Conservation (phyloP, 2,888 invertebrate genomes). For the Macaria notata region DNA sequence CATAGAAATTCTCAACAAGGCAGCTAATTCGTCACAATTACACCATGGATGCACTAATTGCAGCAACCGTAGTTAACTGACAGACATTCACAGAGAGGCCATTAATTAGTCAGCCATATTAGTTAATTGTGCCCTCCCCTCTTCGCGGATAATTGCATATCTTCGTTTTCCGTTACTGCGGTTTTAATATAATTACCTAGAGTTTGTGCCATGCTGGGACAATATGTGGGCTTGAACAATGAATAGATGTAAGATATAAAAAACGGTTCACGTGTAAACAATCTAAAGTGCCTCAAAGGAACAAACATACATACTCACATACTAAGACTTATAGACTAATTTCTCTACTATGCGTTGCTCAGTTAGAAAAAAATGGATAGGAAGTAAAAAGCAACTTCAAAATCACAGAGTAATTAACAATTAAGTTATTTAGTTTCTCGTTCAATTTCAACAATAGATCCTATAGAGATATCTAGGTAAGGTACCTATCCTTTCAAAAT, state of each 20-base stretch:
- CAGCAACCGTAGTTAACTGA: conserved; percentile 1
- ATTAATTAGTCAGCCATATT: conserved; percentile 66
- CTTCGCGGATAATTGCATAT: conserved; percentile 37
- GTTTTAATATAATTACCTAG: conserved; percentile 31
- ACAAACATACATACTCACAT: not conserved
- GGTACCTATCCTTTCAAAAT: no score
- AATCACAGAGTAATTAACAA: no score
- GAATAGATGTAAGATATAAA: not conserved
- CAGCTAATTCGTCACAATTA: no score
- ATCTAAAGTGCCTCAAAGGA: not conserved
- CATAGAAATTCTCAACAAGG: no score
- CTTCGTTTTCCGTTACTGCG: conserved; percentile 37
- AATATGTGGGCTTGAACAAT: conserved; percentile 11
- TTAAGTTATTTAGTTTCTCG: no score
- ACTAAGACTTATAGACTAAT: no score
- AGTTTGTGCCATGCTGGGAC: conserved; percentile 12
- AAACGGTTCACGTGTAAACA: not conserved
- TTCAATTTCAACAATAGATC: no score
- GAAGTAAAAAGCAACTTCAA: no score
- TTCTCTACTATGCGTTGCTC: no score
- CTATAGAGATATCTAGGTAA: no score
- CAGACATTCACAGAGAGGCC: conserved; percentile 40
- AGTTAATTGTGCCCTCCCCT: conserved; percentile 50
- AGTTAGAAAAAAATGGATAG: no score
- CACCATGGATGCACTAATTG: not conserved